Evolutionary conservation across 53 echinoderm and acorn worm species (phyloP).

Genomic region (Hippasteria phrygiana): DNA sequence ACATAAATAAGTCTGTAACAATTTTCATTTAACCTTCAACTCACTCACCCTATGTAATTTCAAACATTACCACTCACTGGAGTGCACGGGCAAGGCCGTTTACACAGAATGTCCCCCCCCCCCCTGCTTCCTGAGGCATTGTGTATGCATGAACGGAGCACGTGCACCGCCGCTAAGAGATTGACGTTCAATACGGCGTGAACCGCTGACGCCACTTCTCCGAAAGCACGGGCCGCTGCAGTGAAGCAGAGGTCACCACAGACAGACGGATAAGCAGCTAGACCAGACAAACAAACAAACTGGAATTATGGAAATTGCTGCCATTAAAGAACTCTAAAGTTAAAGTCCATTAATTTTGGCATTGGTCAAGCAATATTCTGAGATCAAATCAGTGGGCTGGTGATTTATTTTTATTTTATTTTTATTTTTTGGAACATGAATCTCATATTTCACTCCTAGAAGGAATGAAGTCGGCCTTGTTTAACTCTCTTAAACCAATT

Average conservation of each 20-base stretch:
- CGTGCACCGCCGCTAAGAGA: constrained; percentile 53
- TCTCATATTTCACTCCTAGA: too few species aligned
- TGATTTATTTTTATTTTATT: too few species aligned
- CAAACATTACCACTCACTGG: constrained; percentile 26
- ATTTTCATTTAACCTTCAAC: constrained; percentile 57
- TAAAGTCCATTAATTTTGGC: neutral
- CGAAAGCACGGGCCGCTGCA: neutral
- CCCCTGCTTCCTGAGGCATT: constrained; percentile 33
- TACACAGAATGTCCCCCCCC: neutral
- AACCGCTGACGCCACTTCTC: constrained; percentile 57
- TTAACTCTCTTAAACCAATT: too few species aligned
- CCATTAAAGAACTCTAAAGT: neutral
- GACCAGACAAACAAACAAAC: constrained; percentile 15
- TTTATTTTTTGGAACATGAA: too few species aligned
- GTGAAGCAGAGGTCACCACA: neutral
- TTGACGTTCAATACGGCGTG: constrained; percentile 62
- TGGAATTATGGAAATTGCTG: neutral
- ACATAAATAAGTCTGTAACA: constrained; percentile 29
- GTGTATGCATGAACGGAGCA: constrained; percentile 62
- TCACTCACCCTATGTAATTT: constrained; percentile 11
- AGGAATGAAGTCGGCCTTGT: too few species aligned
- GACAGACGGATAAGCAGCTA: constrained; percentile 22
- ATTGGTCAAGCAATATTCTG: too few species aligned
- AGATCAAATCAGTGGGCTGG: too few species aligned
- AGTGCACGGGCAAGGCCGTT: constrained; percentile 6